Conservation (phyloP, 2,113 vertebrate species). For the Sterrhoptilus dennistouni region DNA sequence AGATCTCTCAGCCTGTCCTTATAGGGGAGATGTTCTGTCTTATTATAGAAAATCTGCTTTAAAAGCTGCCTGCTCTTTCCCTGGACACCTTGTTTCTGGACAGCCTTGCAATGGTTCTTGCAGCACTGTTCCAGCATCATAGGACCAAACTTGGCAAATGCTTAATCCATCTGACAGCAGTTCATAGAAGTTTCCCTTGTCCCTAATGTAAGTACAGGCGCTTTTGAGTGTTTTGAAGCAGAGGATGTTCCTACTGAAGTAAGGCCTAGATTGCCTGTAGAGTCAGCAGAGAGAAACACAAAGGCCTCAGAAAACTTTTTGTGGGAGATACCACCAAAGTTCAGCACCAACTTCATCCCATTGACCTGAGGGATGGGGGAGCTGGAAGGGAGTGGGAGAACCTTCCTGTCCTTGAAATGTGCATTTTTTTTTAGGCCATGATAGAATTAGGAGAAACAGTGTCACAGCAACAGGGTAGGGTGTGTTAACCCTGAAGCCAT, state of each 20-base stretch:
- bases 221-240: not conserved
- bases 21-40: not conserved
- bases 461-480: not conserved
- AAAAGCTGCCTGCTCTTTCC: not conserved
- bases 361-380: not conserved
- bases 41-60: not conserved
- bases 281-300: not conserved
- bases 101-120: not conserved
- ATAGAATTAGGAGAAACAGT: not conserved
- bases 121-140: not conserved
- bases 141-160: not conserved
- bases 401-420: not conserved
- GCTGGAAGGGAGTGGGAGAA: not conserved
- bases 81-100: not conserved
- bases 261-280: not conserved
- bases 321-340: not conserved
- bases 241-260: not conserved
- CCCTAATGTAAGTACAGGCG: not conserved
- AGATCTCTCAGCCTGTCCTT: not conserved
- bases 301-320: not conserved
- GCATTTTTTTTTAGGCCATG: not conserved
- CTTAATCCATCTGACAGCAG: not conserved
- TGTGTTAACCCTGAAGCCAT: not conserved
- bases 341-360: not conserved
- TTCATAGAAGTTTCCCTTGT: not conserved